Percentiles rank a stretch among this genome's conserved stretches.
Evolutionary conservation across 2,888 invertebrate genomes (phyloP).

Genomic region (Congeria kusceri): DNA sequence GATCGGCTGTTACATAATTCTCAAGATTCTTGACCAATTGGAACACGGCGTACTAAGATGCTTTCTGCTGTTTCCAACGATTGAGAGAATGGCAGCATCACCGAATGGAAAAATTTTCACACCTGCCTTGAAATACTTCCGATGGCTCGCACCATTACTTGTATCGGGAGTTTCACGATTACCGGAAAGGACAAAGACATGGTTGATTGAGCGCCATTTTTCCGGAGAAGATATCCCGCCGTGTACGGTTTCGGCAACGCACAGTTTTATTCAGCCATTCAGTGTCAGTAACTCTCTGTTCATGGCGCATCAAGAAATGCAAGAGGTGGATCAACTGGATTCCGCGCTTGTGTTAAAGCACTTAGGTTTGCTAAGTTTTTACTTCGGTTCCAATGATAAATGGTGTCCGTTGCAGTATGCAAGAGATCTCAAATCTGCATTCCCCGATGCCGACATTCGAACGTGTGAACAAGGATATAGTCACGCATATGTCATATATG

Average conservation of each 20-base stretch:
- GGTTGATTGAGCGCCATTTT: slow-evolving; percentile 81
- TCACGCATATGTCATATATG: slow-evolving; percentile 92
- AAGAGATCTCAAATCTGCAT: slow-evolving; percentile 88
- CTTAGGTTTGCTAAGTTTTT: slow-evolving; percentile 90
- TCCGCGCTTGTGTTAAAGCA: slow-evolving; percentile 88
- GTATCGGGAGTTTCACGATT: slow-evolving; percentile 78
- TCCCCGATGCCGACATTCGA: slow-evolving; percentile 87
- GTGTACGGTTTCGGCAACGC: slow-evolving; percentile 80
- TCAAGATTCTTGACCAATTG: slow-evolving; percentile 89
- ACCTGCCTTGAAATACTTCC: slow-evolving; percentile 86
- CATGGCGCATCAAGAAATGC: slow-evolving; percentile 89
- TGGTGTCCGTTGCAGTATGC: slow-evolving; percentile 94
- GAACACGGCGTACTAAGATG: slow-evolving; percentile 85
- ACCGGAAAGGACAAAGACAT: slow-evolving; percentile 69
- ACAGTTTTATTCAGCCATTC: slow-evolving; percentile 81
- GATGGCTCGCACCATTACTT: slow-evolving; percentile 81
- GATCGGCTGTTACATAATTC: slow-evolving; percentile 93
- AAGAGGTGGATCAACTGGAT: slow-evolving; percentile 90
- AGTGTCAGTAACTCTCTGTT: slow-evolving; percentile 76
- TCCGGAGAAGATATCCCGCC: slow-evolving; percentile 68
- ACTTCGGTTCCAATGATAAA: slow-evolving; percentile 92
- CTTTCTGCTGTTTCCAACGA: slow-evolving; percentile 93
- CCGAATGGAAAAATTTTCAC: slow-evolving; percentile 91
- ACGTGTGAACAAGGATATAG: slow-evolving; percentile 88
- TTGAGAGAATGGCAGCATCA: slow-evolving; percentile 92